Percentiles rank a stretch among this genome's conserved stretches.
These are phyloP conservation scores for Macrocentrus cingulum DNA, from an alignment of 1,140 invertebrate genomes.

Conservation along the genomic window DNA sequence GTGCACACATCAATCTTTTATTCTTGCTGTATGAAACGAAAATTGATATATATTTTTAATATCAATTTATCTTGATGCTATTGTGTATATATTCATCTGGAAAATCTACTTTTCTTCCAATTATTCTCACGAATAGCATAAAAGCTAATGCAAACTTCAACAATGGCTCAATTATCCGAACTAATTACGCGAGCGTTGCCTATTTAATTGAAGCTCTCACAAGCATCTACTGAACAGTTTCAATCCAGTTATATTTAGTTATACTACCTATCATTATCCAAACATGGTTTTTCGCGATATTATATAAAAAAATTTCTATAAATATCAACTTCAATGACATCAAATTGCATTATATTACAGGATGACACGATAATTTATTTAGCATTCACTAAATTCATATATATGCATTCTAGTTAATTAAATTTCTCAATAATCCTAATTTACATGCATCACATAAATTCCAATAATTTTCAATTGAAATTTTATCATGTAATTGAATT, in stretches of 20 bases:
- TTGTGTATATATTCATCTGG: background rate
- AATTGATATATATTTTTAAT: too few species aligned
- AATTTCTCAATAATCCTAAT: too few species aligned
- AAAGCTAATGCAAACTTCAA: constrained; percentile 14
- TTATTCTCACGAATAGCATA: background rate
- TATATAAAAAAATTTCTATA: background rate
- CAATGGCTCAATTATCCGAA: constrained; percentile 19
- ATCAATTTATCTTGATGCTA: too few species aligned
- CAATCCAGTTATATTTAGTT: background rate
- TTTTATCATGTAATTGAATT: too few species aligned
- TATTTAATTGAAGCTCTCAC: constrained; percentile 7
- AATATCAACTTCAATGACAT: constrained; percentile 3
- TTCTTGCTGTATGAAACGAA: too few species aligned
- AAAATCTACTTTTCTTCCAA: constrained; percentile 16
- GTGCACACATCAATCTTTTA: too few species aligned
- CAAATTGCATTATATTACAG: background rate
- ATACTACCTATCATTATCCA: background rate
- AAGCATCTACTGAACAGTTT: background rate
- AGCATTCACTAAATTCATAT: too few species aligned
- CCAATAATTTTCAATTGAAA: too few species aligned
- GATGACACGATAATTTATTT: background rate
- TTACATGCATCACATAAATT: too few species aligned
- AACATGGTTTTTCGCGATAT: background rate
- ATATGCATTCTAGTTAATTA: too few species aligned
- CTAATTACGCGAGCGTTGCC: constrained; percentile 19